Evolutionary conservation across 2,797 vertebrate species (phyloP).

Genomic region (Tolypeutes matacus): DNA sequence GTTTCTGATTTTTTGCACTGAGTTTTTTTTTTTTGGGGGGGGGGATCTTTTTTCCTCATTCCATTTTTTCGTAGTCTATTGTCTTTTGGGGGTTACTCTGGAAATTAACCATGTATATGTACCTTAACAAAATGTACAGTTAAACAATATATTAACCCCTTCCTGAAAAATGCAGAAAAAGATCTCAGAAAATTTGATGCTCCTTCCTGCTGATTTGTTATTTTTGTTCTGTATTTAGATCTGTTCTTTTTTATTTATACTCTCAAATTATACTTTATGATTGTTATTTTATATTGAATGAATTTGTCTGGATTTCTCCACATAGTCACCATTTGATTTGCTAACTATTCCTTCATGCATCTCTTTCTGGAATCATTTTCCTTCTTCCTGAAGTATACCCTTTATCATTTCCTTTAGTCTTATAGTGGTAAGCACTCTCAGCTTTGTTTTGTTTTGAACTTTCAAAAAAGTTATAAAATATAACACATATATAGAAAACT

Average conservation of each 20-base stretch:
- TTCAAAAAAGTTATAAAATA: not conserved
- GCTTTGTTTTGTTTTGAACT: not conserved
- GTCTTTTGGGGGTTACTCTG: not conserved
- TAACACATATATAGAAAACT: not conserved
- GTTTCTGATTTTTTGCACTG: not conserved
- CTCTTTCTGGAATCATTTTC: not conserved
- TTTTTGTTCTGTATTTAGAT: not conserved
- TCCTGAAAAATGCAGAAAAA: not conserved
- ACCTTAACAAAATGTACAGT: not conserved
- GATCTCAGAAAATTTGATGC: not conserved
- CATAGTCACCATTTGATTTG: not conserved
- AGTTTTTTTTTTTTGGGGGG: not conserved
- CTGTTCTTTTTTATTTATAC: not conserved
- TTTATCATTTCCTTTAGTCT: not conserved
- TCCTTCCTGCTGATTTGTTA: not conserved
- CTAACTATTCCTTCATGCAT: not conserved
- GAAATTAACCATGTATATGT: not conserved
- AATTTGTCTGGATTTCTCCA: not conserved
- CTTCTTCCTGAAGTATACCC: not conserved
- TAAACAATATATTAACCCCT: not conserved
- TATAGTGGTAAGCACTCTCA: not conserved
- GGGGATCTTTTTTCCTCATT: too few relatives aligned
- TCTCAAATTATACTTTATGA: not conserved
- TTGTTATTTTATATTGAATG: not conserved
- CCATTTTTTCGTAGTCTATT: not conserved